Conservation (phyloP, 2,113 vertebrate genomes). For the Etheostoma spectabile region DNA sequence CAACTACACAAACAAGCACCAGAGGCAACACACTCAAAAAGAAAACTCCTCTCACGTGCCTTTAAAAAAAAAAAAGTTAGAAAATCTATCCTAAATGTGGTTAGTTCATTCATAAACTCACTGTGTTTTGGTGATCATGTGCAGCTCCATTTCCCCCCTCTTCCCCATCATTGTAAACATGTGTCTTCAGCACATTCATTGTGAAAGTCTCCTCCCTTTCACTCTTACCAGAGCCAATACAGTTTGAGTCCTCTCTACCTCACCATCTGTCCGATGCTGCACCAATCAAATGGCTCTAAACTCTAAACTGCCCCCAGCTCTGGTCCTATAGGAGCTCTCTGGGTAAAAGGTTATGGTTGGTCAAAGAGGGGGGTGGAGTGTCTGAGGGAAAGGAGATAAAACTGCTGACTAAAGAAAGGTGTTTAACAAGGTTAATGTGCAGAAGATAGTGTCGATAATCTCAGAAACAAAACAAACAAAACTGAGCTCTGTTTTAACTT, state of each 20-base stretch:
- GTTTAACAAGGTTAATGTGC: constrained; percentile 18
- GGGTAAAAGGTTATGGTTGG: constrained; percentile 81
- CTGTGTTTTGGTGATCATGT: constrained; percentile 30
- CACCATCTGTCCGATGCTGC: constrained; percentile 38
- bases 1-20: constrained; percentile 4
- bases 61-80: not conserved
- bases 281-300: constrained; percentile 64
- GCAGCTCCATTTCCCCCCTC: constrained; percentile 57
- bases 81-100: not conserved
- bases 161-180: constrained; percentile 76
- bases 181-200: constrained; percentile 70
- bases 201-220: constrained; percentile 71
- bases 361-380: constrained; percentile 8
- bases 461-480: constrained; percentile 34
- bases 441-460: constrained; percentile 1
- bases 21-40: not conserved
- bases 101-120: constrained; percentile 54
- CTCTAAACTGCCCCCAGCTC: constrained; percentile 44
- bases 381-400: constrained; percentile 7
- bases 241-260: constrained; percentile 27
- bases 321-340: constrained; percentile 69
- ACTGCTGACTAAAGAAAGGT: not conserved
- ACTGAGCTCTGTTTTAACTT: not conserved
- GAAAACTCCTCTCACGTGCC: not conserved
- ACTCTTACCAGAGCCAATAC: constrained; percentile 71